These are phyloP conservation scores for Scarus forsteni DNA, from an alignment of 2,797 vertebrate species.

Conservation along the genomic window DNA sequence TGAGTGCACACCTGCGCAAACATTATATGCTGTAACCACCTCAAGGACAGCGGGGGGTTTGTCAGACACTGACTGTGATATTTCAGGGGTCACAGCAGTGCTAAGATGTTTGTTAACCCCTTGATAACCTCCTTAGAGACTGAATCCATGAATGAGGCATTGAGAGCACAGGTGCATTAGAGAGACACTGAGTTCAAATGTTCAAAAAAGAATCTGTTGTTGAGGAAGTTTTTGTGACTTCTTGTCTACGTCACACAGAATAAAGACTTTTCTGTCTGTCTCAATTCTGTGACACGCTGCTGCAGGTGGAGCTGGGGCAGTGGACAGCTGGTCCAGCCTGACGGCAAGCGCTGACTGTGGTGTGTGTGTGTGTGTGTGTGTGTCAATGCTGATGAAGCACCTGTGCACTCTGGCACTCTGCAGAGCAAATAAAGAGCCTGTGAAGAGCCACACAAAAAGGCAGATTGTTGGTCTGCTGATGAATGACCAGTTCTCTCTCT, in stretches of 20 bases:
- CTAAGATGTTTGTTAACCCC: too few relatives aligned
- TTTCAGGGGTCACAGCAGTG: too few relatives aligned
- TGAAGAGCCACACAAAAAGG: slow-evolving; percentile 54
- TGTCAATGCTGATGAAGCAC: slow-evolving; percentile 59
- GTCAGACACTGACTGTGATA: too few relatives aligned
- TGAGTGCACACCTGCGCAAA: too few relatives aligned
- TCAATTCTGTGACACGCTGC: slow-evolving; percentile 1
- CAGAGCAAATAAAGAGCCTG: slow-evolving; percentile 59
- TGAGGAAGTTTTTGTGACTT: background rate
- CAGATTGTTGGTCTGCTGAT: slow-evolving; percentile 56
- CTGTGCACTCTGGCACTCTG: slow-evolving; percentile 52
- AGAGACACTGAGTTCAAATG: background rate
- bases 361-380: slow-evolving; percentile 18
- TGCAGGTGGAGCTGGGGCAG: slow-evolving; percentile 58
- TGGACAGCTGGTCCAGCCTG: slow-evolving; percentile 55
- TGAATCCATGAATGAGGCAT: background rate
- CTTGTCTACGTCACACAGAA: slow-evolving; percentile 9
- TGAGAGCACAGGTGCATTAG: background rate
- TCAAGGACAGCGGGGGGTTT: too few relatives aligned
- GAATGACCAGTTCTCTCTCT: slow-evolving; percentile 21
- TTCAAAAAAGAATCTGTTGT: background rate
- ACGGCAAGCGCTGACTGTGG: slow-evolving; percentile 44
- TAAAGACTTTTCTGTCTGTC: slow-evolving; percentile 39
- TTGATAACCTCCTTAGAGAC: background rate
- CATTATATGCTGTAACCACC: too few relatives aligned